Conservation (phyloP, 1,140 invertebrate genomes). For the Brachionus koreanus region DNA sequence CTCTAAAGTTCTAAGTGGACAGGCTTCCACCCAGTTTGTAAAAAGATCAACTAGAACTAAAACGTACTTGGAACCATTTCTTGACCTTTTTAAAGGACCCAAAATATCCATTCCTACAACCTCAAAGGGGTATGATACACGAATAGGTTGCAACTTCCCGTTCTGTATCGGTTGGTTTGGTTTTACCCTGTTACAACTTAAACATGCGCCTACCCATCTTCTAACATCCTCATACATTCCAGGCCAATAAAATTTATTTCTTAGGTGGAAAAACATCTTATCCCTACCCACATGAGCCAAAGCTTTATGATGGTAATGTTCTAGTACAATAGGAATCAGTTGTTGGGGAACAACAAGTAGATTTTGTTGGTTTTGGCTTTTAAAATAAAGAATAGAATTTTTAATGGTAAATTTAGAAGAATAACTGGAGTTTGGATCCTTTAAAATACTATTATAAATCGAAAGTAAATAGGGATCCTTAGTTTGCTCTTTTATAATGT, state of each 20-base stretch:
- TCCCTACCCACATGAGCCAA: conserved; percentile 20
- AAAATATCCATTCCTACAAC: conserved; percentile 46
- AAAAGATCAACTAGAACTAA: conserved; percentile 54
- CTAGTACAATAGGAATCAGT: not conserved
- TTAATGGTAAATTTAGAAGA: not conserved
- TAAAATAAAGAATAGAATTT: not conserved
- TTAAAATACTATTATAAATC: not conserved
- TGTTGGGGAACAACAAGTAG: not conserved
- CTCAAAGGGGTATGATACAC: not conserved
- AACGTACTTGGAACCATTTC: conserved; percentile 50
- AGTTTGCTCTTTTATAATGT: not conserved
- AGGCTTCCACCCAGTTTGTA: conserved; percentile 55
- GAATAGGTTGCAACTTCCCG: conserved; percentile 15
- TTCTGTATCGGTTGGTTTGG: not conserved
- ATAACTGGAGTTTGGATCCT: not conserved
- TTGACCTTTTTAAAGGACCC: conserved; percentile 46
- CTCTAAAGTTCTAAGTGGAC: conserved; percentile 54
- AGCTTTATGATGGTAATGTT: not conserved
- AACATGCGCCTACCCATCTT: not conserved
- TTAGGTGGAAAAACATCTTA: not conserved
- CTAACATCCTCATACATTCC: not conserved
- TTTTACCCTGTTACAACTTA: conserved; percentile 33
- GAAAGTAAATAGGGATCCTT: not conserved
- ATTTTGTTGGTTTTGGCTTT: not conserved
- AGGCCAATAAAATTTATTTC: conserved; percentile 28